These are phyloP conservation scores for Urocitellus parryii DNA, from an alignment of 2,113 vertebrate genomes.

Conservation along the genomic window DNA sequence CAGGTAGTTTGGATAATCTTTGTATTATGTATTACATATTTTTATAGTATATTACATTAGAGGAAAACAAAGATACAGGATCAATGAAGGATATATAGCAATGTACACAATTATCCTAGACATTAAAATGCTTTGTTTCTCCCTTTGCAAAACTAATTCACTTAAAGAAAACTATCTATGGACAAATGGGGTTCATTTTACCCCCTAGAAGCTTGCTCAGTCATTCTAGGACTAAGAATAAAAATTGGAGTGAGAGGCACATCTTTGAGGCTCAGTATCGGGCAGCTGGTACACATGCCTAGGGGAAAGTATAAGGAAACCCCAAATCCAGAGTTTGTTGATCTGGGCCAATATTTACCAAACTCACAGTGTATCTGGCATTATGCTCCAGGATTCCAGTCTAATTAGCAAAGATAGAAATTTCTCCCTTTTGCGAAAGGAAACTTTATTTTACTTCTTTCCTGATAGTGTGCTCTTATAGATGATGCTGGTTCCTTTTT, in stretches of 20 bases:
- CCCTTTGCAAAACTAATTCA: background rate
- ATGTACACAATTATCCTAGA: background rate
- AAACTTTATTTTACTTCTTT: conserved; percentile 31
- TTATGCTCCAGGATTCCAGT: background rate
- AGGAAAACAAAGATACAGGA: background rate
- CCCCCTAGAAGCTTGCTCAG: background rate
- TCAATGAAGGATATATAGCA: background rate
- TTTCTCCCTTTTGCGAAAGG: background rate
- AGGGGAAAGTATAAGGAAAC: background rate
- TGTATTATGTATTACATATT: background rate
- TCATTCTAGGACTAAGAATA: background rate
- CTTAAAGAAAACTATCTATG: background rate
- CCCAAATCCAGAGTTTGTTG: background rate
- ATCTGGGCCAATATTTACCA: background rate
- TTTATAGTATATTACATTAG: background rate
- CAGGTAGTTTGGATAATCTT: background rate
- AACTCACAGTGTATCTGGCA: background rate
- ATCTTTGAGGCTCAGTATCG: background rate
- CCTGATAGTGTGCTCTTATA: background rate
- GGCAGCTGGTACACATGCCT: background rate
- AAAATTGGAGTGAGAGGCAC: background rate
- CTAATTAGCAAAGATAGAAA: background rate
- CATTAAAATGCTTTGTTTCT: conserved; percentile 18
- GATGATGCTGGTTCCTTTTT: background rate
- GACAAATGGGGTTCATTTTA: background rate